Conservation (phyloP, 2,888 invertebrate species). For the Hesperia comma region DNA sequence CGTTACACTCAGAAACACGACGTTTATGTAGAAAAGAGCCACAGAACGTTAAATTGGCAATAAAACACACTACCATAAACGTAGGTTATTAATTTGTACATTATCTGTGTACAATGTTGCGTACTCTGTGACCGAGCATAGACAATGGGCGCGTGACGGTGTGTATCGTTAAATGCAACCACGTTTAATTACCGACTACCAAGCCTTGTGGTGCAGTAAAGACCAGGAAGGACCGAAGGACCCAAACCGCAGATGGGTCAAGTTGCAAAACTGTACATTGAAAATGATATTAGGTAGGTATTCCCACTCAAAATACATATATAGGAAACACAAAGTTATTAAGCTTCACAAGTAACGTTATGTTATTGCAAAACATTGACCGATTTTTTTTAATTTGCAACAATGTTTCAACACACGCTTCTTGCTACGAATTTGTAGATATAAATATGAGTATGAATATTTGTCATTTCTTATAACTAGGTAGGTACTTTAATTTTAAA, state of each 20-base stretch:
- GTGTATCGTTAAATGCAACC: slow-evolving; percentile 69
- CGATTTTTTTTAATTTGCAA: too few relatives aligned
- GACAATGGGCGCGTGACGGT: slow-evolving; percentile 67
- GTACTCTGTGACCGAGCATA: slow-evolving; percentile 51
- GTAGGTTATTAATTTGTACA: slow-evolving; percentile 35
- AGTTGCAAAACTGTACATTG: slow-evolving; percentile 39
- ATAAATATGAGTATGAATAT: too few relatives aligned
- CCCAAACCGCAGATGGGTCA: slow-evolving; percentile 71
- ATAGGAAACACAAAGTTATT: neutral
- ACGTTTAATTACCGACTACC: slow-evolving; percentile 77
- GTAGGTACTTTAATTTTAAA: too few relatives aligned
- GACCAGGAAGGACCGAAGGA: slow-evolving; percentile 57
- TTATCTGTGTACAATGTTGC: slow-evolving; percentile 59
- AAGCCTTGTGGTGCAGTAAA: slow-evolving; percentile 59
- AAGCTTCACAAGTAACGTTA: too few relatives aligned
- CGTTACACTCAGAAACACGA: neutral
- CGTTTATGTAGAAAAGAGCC: slow-evolving; percentile 21
- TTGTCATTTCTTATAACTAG: too few relatives aligned
- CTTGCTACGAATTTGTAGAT: too few relatives aligned
- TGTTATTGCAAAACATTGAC: too few relatives aligned
- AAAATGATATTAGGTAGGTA: neutral
- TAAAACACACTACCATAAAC: slow-evolving; percentile 34
- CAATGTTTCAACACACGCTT: too few relatives aligned
- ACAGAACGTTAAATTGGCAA: slow-evolving; percentile 31
- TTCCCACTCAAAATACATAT: neutral